A percentile compares a stretch with the other conserved stretches of the same genome.
phyloP scores from a whole-genome alignment of 1,140 invertebrate genomes.

The Zaprionus ghesquierei region DNA sequence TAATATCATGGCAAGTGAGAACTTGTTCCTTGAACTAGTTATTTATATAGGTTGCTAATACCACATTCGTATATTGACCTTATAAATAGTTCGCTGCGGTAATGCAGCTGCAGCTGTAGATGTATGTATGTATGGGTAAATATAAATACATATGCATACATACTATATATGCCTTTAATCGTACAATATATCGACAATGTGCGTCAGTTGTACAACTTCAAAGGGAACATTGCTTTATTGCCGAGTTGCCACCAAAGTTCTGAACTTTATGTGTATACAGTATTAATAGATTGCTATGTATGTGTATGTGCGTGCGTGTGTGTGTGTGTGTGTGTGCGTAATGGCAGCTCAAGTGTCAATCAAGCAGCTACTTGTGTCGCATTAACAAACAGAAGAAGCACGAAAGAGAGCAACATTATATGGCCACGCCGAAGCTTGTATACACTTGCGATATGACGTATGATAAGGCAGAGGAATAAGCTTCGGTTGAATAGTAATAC shows the following conservation, averaged over 20 bases:
- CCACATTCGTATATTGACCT: no score
- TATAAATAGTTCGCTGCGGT: no score
- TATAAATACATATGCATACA: neutral
- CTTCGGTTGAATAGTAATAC: no score
- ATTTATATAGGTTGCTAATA: no score
- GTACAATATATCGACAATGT: neutral
- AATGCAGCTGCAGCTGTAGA: neutral
- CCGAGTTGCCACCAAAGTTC: conserved; percentile 1
- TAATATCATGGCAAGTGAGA: no score
- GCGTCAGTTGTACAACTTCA: neutral
- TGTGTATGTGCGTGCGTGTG: neutral
- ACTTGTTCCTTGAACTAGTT: no score
- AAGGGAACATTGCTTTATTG: neutral
- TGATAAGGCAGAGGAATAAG: no score
- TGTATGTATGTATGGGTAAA: neutral
- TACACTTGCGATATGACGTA: neutral
- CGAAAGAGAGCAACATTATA: neutral
- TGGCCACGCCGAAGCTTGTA: neutral
- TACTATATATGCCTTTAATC: neutral
- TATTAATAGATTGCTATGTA: neutral
- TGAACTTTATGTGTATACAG: neutral
- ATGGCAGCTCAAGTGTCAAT: conserved; percentile 71
- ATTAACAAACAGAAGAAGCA: conserved; percentile 49
- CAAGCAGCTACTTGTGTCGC: conserved; percentile 63
- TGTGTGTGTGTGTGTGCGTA: conserved; percentile 12